These are phyloP conservation scores for Idaea straminata DNA, from an alignment of 2,888 invertebrate genomes.

Conservation along the genomic window DNA sequence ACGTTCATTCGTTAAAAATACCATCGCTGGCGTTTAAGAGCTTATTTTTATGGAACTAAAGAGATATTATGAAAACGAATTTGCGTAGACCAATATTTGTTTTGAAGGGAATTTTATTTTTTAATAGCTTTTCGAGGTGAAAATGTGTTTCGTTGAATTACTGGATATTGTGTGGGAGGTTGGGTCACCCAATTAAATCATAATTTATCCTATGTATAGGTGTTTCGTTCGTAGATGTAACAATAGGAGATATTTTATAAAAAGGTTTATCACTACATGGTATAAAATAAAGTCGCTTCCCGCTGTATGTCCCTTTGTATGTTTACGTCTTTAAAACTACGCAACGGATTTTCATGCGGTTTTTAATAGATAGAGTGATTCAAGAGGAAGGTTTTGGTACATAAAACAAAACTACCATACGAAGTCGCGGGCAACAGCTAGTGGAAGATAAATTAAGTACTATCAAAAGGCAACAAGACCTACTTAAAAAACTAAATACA, in stretches of 20 bases:
- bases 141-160: not conserved
- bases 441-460: too few species aligned
- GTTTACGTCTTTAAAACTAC: too few species aligned
- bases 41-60: constrained; percentile 41
- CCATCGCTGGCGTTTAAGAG: constrained; percentile 38
- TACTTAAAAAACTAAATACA: not conserved
- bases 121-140: constrained; percentile 19
- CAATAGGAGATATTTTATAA: too few species aligned
- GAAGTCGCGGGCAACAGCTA: too few species aligned
- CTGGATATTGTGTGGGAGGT: not conserved
- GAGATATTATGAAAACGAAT: constrained; percentile 39
- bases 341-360: too few species aligned
- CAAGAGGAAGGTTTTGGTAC: too few species aligned
- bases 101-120: constrained; percentile 37
- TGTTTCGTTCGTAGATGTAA: not conserved
- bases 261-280: too few species aligned
- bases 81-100: constrained; percentile 36
- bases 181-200: not conserved
- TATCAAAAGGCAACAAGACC: not conserved
- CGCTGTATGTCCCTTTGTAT: too few species aligned
- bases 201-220: not conserved
- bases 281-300: too few species aligned
- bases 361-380: too few species aligned
- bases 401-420: too few species aligned
- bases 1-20: constrained; percentile 39